phyloP scores from a whole-genome alignment of 2,113 vertebrate genomes.

The Pardalotus punctatus region DNA sequence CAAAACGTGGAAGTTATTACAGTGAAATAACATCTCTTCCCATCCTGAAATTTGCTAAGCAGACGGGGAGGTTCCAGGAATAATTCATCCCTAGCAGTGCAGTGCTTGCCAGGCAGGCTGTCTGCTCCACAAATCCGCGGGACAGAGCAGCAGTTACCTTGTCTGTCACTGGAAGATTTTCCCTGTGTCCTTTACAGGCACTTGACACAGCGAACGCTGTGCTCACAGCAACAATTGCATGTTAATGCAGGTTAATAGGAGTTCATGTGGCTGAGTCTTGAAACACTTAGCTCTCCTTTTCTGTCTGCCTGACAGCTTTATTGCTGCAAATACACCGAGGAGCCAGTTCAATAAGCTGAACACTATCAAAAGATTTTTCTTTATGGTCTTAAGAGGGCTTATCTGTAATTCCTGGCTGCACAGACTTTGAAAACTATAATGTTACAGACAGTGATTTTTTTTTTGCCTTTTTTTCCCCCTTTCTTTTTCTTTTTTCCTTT shows the following conservation, averaged over 20 bases:
- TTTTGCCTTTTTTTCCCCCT: too few relatives aligned
- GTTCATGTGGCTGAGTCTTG: slow-evolving; percentile 34
- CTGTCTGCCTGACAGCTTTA: slow-evolving; percentile 44
- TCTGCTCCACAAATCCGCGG: neutral
- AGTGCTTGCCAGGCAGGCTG: neutral
- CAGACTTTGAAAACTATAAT: slow-evolving; percentile 19
- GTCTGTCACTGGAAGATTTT: neutral
- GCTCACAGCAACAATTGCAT: slow-evolving; percentile 9
- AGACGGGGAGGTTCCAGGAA: neutral
- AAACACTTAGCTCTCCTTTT: slow-evolving; percentile 12
- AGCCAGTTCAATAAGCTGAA: slow-evolving; percentile 14
- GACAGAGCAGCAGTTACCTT: neutral
- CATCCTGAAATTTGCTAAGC: neutral
- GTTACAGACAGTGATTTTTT: neutral
- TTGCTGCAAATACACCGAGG: neutral
- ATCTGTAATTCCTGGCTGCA: slow-evolving; percentile 48
- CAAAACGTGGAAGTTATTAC: neutral
- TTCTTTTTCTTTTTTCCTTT: neutral
- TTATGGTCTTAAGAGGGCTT: slow-evolving; percentile 37
- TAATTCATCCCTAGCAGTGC: neutral
- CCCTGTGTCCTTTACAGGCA: neutral
- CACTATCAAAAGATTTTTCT: slow-evolving; percentile 4
- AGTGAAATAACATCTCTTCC: neutral
- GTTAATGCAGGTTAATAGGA: slow-evolving; percentile 23
- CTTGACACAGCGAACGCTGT: neutral